These are phyloP conservation scores for Gopherus flavomarginatus DNA, from an alignment of 2,113 vertebrate species.

Conservation along the genomic window DNA sequence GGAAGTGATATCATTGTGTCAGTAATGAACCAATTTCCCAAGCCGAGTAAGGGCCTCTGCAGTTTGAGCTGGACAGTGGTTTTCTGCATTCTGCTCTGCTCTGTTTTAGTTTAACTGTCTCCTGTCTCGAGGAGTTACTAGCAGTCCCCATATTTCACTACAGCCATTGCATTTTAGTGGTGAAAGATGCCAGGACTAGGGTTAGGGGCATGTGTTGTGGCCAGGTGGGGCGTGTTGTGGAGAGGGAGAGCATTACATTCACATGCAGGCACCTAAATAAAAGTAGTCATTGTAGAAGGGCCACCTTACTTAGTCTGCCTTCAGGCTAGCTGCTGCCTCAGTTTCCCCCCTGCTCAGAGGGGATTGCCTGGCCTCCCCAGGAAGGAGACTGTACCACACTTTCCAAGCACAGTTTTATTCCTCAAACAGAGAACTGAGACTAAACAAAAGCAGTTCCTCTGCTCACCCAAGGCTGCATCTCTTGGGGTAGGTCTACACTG, in stretches of 20 bases:
- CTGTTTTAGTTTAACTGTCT: no score
- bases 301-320: not conserved
- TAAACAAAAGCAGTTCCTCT: not conserved
- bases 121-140: no score
- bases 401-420: not conserved
- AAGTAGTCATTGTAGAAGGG: not conserved
- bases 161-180: no score
- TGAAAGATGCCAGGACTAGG: no score
- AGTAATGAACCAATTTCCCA: no score
- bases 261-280: not conserved
- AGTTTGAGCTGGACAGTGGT: no score
- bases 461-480: not conserved
- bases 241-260: not conserved
- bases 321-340: not conserved
- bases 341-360: not conserved
- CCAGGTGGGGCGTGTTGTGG: no score
- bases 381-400: not conserved
- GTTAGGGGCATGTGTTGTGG: no score
- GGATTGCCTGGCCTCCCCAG: not conserved
- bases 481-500: no score
- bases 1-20: not conserved
- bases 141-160: no score
- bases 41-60: no score
- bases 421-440: not conserved
- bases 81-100: no score